These are phyloP conservation scores for Astropecten irregularis DNA, from an alignment of 53 echinoderm and acorn worm species.

Conservation along the genomic window DNA sequence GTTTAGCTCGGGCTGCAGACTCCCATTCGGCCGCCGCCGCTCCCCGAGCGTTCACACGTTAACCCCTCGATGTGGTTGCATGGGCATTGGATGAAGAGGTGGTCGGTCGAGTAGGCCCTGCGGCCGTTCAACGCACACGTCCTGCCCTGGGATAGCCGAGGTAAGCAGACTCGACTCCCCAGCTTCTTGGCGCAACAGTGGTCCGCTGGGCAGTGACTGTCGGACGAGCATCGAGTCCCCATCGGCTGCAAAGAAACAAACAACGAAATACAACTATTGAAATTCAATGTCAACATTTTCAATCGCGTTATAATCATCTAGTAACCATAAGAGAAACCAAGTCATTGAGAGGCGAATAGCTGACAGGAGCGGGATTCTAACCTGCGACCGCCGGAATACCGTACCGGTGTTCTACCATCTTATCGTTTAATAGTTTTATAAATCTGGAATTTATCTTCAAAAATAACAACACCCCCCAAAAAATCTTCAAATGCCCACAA, in stretches of 20 bases:
- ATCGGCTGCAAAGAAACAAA: conserved; percentile 46
- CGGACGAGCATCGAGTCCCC: conserved; percentile 30
- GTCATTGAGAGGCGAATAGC: too few relatives aligned
- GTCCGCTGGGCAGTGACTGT: conserved; percentile 24
- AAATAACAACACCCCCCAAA: too few relatives aligned
- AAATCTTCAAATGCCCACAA: too few relatives aligned
- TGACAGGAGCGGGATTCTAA: too few relatives aligned
- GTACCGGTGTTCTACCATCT: too few relatives aligned
- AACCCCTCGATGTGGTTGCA: conserved; percentile 32
- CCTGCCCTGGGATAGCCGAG: not conserved
- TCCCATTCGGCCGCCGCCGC: not conserved
- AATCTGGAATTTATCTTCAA: too few relatives aligned
- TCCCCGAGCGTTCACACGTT: conserved; percentile 13
- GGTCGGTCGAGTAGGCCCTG: not conserved
- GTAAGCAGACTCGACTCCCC: conserved; percentile 40
- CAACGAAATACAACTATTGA: not conserved
- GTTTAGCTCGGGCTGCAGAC: conserved; percentile 29
- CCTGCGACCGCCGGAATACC: too few relatives aligned
- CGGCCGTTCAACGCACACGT: conserved; percentile 29
- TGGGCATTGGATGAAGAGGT: conserved; percentile 46
- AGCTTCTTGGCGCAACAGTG: conserved; percentile 66
- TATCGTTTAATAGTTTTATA: too few relatives aligned
- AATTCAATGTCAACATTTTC: too few relatives aligned
- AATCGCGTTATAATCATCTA: too few relatives aligned
- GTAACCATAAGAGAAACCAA: too few relatives aligned